Evolutionary conservation across 2,113 vertebrate genomes (phyloP).

Genomic region (Crotalus tigris): DNA sequence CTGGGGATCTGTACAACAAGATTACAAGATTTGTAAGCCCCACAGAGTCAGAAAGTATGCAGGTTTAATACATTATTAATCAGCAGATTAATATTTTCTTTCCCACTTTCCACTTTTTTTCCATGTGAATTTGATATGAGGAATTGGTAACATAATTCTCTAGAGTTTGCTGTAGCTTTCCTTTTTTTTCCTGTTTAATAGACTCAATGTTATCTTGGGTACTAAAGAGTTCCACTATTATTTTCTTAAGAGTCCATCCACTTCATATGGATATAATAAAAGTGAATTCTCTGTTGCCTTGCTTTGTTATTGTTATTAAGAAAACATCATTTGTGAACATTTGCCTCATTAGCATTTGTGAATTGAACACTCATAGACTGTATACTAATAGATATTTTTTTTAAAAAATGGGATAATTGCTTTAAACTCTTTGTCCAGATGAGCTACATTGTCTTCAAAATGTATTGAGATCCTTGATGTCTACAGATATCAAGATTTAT

Average conservation of each 20-base stretch:
- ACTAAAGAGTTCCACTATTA: constrained; percentile 25
- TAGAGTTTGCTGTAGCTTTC: not conserved
- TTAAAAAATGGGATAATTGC: not conserved
- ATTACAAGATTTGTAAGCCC: not conserved
- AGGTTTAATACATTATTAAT: not conserved
- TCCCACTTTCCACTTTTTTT: not conserved
- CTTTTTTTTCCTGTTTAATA: not conserved
- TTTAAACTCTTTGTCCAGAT: constrained; percentile 22
- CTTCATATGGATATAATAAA: not conserved
- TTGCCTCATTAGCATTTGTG: not conserved
- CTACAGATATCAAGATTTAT: constrained; percentile 5
- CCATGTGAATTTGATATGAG: not conserved
- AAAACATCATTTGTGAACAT: not conserved
- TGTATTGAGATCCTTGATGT: constrained; percentile 4
- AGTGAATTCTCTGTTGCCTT: constrained; percentile 30
- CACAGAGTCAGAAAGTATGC: not conserved
- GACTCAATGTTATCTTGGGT: constrained; percentile 7
- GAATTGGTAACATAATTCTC: not conserved
- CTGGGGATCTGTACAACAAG: not conserved
- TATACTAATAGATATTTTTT: not conserved
- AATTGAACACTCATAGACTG: not conserved
- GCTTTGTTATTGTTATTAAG: accelerated
- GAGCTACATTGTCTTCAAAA: constrained; percentile 23
- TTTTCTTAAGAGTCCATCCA: not conserved
- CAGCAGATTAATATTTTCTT: not conserved